Base-by-base conservation (phyloP, 2,888 invertebrate genomes). In the Temnothorax unifasciatus region DNA sequence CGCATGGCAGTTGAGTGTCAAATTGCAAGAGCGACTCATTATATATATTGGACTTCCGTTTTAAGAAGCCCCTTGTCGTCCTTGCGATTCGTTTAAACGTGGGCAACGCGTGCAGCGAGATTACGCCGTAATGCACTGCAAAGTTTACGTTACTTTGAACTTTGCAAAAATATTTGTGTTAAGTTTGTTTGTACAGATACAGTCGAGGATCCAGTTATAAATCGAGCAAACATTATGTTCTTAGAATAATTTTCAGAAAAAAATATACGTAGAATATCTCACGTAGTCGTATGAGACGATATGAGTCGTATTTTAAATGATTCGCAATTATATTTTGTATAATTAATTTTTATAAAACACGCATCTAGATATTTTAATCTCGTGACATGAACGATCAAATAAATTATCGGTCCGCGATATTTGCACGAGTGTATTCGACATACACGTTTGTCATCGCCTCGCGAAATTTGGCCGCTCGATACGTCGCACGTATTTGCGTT, bases 21-120 rank as follows among this genome's bases (percentile, higher is more conserved):
- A 59, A 69, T 69, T 59, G 29, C 57, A 57, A 57, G 47, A 81
- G 8, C 6, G 21, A 9, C 13, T 5, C 34, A 57, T 34, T 59
- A 71, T 18, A 1, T 50, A 71, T 59, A 21, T 44, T 61, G 18
- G 34, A 81, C 71, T 81, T 61, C 79, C 79, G 61, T 9, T 0
- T 21, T 18, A 18, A 8, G 25, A 15, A 38, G 44, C 44, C 34
- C 13, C 21, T 61, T 61, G 59, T 38, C 47, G 18, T 15, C 3
- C 13, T 5, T 3, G 57, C 34, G 5, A 44, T 44, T 47, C 59
- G 9, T 47, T 79, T 79, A 69, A 47, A 25, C 13, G 1, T 18
- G n/a, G 18, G 15, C 41, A 57, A 15, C 8, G 1, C 21, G 13
- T 29, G 18, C n/a, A 0, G 8, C 5, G 34, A 61, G 34, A 47